Percentiles rank a stretch among this genome's conserved stretches.
These are phyloP conservation scores for Cephalopachus bancanus DNA, from an alignment of 2,797 vertebrate genomes.

Conservation along the genomic window DNA sequence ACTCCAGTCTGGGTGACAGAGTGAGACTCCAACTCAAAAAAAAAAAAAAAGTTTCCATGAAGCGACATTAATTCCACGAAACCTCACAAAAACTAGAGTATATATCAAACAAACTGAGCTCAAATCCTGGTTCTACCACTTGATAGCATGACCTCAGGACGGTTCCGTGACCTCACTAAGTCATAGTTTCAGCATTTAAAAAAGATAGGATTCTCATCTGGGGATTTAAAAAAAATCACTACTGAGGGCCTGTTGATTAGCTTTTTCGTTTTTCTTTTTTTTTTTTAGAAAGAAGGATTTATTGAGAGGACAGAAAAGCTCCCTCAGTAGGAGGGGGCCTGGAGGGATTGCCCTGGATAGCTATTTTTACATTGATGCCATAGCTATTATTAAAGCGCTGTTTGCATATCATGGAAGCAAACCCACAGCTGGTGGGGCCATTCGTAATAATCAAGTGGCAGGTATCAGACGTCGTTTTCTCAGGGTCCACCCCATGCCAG, in stretches of 20 bases:
- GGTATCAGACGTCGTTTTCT: background rate
- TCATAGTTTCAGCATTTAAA: background rate
- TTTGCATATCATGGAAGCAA: background rate
- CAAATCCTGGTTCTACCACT: background rate
- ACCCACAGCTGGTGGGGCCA: background rate
- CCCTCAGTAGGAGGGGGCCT: no score
- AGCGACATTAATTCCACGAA: background rate
- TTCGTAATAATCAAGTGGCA: background rate
- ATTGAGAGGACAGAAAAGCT: no score
- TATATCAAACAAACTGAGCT: background rate
- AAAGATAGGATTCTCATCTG: background rate
- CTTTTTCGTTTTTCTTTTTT: no score
- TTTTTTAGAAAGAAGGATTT: no score
- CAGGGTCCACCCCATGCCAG: accelerated
- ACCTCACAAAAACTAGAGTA: background rate
- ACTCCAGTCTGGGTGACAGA: no score
- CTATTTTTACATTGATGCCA: background rate
- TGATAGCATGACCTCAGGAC: background rate
- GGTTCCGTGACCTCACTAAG: background rate
- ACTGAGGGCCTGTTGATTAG: background rate
- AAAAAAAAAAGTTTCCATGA: background rate
- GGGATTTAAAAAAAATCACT: background rate
- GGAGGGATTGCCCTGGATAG: no score
- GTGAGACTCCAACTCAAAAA: no score
- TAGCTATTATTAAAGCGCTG: background rate